phyloP scores from a whole-genome alignment of 2,113 vertebrate species.

The Axis porcinus region DNA sequence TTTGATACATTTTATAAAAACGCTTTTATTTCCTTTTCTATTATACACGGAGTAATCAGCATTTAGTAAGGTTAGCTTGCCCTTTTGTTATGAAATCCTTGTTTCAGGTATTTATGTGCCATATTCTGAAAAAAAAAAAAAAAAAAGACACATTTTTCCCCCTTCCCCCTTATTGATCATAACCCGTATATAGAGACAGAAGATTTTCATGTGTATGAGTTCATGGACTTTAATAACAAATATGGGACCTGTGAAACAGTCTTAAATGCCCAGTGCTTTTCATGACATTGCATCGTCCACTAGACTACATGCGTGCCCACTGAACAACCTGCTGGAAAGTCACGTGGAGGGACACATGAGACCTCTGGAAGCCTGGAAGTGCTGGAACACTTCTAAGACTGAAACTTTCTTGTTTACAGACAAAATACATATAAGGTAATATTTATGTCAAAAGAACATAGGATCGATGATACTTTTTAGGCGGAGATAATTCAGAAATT shows the following conservation, averaged over 20 bases:
- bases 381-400: background rate
- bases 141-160: conserved; percentile 52
- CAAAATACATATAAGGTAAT: background rate
- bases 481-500: background rate
- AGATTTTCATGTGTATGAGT: conserved; percentile 56
- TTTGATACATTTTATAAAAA: conserved; percentile 86
- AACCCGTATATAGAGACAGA: conserved; percentile 2
- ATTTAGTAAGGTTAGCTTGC: conserved; percentile 82
- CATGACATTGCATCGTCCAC: conserved; percentile 55
- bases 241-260: conserved; percentile 17
- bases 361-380: background rate
- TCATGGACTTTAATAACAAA: conserved; percentile 54
- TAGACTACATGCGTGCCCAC: conserved; percentile 18
- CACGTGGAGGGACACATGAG: background rate
- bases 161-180: background rate
- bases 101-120: conserved; percentile 77
- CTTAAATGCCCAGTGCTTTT: background rate
- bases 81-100: conserved; percentile 80
- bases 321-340: conserved; percentile 44
- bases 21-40: conserved; percentile 85
- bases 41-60: conserved; percentile 82
- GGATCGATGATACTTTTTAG: background rate
- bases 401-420: background rate
- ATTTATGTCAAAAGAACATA: background rate
- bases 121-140: conserved; percentile 73